Evolutionary conservation across 2,113 vertebrate species (phyloP), one percentile per base, ranked within the genome.

Genomic region (Axis porcinus): DNA sequence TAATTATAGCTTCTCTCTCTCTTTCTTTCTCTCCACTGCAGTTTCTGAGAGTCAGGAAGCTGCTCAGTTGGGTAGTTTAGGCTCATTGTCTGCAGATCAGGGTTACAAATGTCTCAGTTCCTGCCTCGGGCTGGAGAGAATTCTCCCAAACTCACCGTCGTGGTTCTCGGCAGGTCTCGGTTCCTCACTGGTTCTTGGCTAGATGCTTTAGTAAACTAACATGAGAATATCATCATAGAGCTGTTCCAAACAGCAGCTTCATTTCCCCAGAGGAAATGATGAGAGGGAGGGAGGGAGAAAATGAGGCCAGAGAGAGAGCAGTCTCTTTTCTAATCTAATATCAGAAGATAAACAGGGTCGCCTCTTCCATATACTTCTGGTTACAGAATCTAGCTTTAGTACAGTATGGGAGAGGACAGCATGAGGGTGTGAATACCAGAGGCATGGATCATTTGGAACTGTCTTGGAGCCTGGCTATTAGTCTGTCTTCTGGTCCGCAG

Each of bases 401-500:
- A n/a, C 7, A 91, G 3, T 30, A 47, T 21, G 5, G 16, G 3
- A 27, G 52, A 7, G 21, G 21, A 52, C 1, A 0, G 5, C 15
- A 36, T 1, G 3, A 11, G 15, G 13, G 16, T n/a, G 27, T 88
- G 67, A 86, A 5, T 5, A 64, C 3, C 52, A 45, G 28, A 81
- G n/a, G 33, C 6, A 14, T 36, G 7, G 30, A 64, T 19, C 57
- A 12, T 58, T 58, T 28, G 6, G 21, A 25, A 36, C 13, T 28
- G 33, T 60, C 43, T 36, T 70, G 27, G 28, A 36, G 83, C 57
- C 45, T 36, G 14, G 15, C 2, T 43, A 19, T 57, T 8, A 33
- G 25, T 50, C 4, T 58, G 2, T 2, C 23, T 8, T 21, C 15
- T 78, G 17, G 1, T 67, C 28, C 57, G 25, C 12, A 70, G 52